These are phyloP conservation scores for Craniophora ligustri DNA, from an alignment of 2,888 invertebrate genomes.

Conservation along the genomic window DNA sequence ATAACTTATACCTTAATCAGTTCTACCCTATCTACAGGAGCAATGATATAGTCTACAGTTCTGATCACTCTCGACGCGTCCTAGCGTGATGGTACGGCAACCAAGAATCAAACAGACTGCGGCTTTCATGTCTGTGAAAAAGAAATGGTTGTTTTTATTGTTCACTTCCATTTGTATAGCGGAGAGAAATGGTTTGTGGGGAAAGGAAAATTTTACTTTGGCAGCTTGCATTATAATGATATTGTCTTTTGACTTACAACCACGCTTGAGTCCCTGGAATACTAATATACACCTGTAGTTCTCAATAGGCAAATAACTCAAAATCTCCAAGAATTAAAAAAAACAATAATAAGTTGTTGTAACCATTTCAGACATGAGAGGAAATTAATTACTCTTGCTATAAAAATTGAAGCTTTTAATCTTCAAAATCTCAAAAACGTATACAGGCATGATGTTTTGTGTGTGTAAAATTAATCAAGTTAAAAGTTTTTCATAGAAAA, in stretches of 20 bases:
- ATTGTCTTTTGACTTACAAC: no score
- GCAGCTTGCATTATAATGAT: neutral
- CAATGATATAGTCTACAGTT: slow-evolving; percentile 23
- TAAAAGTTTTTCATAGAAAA: slow-evolving; percentile 6
- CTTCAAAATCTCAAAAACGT: no score
- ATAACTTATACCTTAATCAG: neutral
- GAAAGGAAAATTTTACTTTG: neutral
- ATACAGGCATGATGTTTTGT: no score
- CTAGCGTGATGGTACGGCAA: slow-evolving; percentile 8
- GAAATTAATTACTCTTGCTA: no score
- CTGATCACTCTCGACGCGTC: slow-evolving; percentile 16
- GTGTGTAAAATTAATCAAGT: slow-evolving; percentile 6
- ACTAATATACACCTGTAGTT: no score
- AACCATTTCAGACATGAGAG: no score
- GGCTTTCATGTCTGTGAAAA: slow-evolving; percentile 16
- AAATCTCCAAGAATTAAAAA: no score
- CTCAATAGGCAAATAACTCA: no score
- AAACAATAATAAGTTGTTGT: no score
- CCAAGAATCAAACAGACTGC: slow-evolving; percentile 39
- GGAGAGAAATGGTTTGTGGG: neutral
- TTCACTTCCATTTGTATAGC: slow-evolving; percentile 17
- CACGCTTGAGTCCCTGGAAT: no score
- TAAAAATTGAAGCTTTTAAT: no score
- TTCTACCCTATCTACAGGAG: slow-evolving; percentile 23
- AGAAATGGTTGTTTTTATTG: slow-evolving; percentile 20